phyloP scores from a whole-genome alignment of 1,140 invertebrate species.

The Eurytemora carolleeae region DNA sequence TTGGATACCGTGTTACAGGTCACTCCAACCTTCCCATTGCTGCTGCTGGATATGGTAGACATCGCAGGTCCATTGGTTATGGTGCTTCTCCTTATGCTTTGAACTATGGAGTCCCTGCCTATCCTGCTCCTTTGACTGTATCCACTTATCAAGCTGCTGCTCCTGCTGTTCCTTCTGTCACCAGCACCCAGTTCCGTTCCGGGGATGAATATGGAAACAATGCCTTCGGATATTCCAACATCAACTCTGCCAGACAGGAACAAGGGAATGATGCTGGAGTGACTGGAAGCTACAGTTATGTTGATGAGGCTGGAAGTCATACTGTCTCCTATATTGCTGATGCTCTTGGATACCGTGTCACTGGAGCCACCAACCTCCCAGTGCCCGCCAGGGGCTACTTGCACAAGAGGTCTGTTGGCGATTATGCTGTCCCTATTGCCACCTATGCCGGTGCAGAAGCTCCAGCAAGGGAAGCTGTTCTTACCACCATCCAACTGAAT shows the following conservation, averaged over 20 bases:
- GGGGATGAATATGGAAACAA: conserved; percentile 18
- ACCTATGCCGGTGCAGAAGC: too few species aligned
- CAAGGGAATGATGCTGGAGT: conserved; percentile 17
- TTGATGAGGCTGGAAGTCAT: conserved; percentile 20
- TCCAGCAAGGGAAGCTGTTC: background rate
- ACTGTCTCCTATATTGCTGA: conserved; percentile 19
- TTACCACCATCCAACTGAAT: background rate
- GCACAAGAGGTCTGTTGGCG: too few species aligned
- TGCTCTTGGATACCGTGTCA: conserved; percentile 16
- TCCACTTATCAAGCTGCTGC: too few species aligned
- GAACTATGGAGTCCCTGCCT: background rate
- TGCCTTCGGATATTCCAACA: conserved; percentile 15
- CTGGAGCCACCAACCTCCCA: background rate
- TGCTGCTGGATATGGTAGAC: conserved; percentile 20
- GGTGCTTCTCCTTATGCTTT: background rate
- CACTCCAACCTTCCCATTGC: conserved; percentile 16
- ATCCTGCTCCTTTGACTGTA: too few species aligned
- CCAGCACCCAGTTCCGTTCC: too few species aligned
- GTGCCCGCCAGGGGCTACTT: too few species aligned
- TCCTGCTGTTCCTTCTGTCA: conserved; percentile 1
- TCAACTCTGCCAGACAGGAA: conserved; percentile 18
- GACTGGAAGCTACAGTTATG: conserved; percentile 18
- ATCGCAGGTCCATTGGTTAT: background rate
- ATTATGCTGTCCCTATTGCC: background rate
- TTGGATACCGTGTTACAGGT: conserved; percentile 17